These are phyloP conservation scores for Nasonia oneida DNA, from an alignment of 2,888 invertebrate genomes.

Conservation along the genomic window DNA sequence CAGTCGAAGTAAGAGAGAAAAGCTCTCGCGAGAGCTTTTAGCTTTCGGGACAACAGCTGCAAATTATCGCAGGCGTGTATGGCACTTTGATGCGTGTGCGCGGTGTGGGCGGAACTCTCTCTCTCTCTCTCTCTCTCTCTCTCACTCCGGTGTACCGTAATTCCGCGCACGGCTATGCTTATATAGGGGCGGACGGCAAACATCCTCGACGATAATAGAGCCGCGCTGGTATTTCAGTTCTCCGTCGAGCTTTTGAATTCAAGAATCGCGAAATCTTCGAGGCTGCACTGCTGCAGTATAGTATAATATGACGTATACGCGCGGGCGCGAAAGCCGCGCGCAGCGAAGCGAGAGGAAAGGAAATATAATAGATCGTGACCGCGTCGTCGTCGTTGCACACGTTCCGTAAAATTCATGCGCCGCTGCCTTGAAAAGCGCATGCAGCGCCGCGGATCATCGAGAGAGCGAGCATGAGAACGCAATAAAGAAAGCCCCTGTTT, in stretches of 20 bases:
- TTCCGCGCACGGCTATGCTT: not conserved
- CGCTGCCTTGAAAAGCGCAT: slow-evolving; percentile 5
- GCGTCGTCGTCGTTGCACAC: slow-evolving; percentile 24
- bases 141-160: not conserved
- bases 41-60: slow-evolving; percentile 29
- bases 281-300: not conserved
- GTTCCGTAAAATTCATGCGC: slow-evolving; percentile 45
- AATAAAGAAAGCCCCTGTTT: slow-evolving; percentile 38
- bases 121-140: not conserved
- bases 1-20: not conserved
- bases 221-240: not conserved
- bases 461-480: not conserved
- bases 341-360: not conserved
- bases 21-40: slow-evolving; percentile 39
- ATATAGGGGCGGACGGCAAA: not conserved
- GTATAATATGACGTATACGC: not conserved
- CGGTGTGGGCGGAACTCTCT: not conserved
- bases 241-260: not conserved
- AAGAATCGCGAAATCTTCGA: not conserved
- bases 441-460: slow-evolving; percentile 17
- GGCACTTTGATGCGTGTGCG: not conserved
- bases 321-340: not conserved
- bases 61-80: slow-evolving; percentile 35
- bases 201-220: not conserved
- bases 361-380: slow-evolving; percentile 41